Percentiles rank a stretch among this genome's conserved stretches.
phyloP scores from a whole-genome alignment of 2,888 invertebrate species.

The Deilephila porcellus region DNA sequence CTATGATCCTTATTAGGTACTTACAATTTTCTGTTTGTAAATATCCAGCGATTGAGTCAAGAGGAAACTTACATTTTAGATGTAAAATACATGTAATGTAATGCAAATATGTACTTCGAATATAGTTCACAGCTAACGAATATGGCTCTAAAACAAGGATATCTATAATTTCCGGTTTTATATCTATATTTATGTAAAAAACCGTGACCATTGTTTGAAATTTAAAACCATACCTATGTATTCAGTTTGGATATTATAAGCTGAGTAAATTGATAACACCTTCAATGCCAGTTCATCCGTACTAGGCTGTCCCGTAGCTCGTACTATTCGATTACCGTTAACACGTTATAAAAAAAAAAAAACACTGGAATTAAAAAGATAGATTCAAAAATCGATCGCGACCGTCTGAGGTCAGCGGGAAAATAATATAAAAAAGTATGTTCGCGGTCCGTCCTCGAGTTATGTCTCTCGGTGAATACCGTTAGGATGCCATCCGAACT shows the following conservation, averaged over 20 bases:
- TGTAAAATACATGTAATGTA: background rate
- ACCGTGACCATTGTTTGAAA: no score
- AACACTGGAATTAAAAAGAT: slow-evolving; percentile 49
- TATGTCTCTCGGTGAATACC: slow-evolving; percentile 79
- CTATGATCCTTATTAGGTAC: background rate
- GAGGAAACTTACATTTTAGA: background rate
- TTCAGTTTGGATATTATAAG: background rate
- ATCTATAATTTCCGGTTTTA: no score
- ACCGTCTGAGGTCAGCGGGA: slow-evolving; percentile 73
- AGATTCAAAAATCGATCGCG: slow-evolving; percentile 67
- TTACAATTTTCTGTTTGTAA: background rate
- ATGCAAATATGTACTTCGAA: background rate
- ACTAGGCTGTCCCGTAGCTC: no score
- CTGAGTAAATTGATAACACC: background rate
- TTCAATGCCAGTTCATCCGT: background rate
- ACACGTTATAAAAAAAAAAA: slow-evolving; percentile 39
- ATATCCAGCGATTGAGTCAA: background rate
- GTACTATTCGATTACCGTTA: slow-evolving; percentile 23
- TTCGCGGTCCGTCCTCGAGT: slow-evolving; percentile 73
- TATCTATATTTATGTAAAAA: no score
- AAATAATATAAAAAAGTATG: slow-evolving; percentile 75
- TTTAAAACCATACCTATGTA: no score
- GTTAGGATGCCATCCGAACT: slow-evolving; percentile 80
- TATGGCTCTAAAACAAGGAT: no score
- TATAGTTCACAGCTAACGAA: no score